Evolutionary conservation across 2,113 vertebrate species (phyloP).

Genomic region (Thamnophis sirtalis): DNA sequence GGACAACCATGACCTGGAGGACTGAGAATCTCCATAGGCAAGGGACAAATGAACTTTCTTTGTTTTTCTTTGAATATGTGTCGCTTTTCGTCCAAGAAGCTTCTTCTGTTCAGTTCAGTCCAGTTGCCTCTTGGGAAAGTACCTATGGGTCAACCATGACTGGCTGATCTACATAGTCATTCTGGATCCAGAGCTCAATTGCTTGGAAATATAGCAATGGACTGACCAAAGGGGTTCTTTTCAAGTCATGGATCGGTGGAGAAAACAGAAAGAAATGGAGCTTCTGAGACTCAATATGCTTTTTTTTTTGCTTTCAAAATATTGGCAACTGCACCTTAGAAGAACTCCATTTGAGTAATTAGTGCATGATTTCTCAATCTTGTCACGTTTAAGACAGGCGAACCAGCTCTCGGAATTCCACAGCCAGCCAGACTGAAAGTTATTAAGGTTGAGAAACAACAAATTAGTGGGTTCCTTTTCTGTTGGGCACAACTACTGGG

Average conservation of each 20-base stretch:
- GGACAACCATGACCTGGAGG: no score
- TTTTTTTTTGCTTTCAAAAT: not conserved
- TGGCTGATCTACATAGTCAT: constrained; percentile 65
- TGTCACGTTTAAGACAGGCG: not conserved
- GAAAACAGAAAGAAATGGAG: not conserved
- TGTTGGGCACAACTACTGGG: not conserved
- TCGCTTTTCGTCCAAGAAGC: not conserved
- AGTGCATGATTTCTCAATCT: not conserved
- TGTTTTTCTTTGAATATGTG: not conserved
- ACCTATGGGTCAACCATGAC: not conserved
- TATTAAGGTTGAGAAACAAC: not conserved
- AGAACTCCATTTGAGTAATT: not conserved
- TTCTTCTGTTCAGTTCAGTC: not conserved
- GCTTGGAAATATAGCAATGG: not conserved
- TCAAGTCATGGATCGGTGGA: not conserved
- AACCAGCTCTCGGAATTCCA: not conserved
- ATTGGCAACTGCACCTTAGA: not conserved
- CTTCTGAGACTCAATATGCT: not conserved
- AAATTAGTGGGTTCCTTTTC: not conserved
- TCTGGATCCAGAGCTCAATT: constrained; percentile 33
- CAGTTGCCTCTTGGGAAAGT: not conserved
- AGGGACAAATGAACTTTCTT: not conserved
- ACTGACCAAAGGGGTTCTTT: not conserved
- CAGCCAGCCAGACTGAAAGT: not conserved
- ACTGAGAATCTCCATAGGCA: not conserved